These are phyloP conservation scores for Carollia perspicillata DNA, from an alignment of 2,113 vertebrate species.

Conservation along the genomic window DNA sequence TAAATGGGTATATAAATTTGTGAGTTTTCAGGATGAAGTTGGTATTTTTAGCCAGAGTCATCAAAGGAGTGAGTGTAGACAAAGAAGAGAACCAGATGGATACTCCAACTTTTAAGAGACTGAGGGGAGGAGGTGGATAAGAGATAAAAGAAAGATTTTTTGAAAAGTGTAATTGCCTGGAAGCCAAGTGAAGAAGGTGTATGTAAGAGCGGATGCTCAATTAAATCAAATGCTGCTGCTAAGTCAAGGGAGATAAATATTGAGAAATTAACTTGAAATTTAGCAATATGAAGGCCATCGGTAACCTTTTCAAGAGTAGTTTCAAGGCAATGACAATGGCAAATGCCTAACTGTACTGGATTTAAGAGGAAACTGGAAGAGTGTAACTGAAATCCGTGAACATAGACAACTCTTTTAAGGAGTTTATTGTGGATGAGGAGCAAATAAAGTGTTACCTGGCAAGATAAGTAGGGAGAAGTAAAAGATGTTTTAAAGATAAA, in stretches of 20 bases:
- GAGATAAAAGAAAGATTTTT: neutral
- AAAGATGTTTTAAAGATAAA: neutral
- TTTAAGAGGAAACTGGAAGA: neutral
- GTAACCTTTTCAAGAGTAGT: neutral
- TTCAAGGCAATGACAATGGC: neutral
- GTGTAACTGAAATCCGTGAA: neutral
- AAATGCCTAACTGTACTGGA: neutral
- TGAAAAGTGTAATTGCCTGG: neutral
- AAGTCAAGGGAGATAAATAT: neutral
- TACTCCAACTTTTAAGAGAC: neutral
- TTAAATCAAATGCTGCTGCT: conserved; percentile 16
- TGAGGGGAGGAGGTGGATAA: neutral
- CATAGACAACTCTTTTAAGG: neutral
- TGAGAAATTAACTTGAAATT: conserved; percentile 12
- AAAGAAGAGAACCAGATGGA: neutral
- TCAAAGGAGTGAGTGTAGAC: neutral
- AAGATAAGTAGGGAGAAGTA: neutral
- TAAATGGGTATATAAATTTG: neutral
- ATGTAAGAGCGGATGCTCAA: neutral
- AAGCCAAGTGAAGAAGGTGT: conserved; percentile 14
- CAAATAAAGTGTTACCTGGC: neutral
- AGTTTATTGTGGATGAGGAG: neutral
- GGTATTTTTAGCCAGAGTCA: neutral
- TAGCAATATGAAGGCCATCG: neutral
- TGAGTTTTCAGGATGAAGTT: neutral